Evolutionary conservation across 2,888 invertebrate genomes (phyloP), one percentile per base, ranked within the genome.

Genomic region (Entomobrya multifasciata): DNA sequence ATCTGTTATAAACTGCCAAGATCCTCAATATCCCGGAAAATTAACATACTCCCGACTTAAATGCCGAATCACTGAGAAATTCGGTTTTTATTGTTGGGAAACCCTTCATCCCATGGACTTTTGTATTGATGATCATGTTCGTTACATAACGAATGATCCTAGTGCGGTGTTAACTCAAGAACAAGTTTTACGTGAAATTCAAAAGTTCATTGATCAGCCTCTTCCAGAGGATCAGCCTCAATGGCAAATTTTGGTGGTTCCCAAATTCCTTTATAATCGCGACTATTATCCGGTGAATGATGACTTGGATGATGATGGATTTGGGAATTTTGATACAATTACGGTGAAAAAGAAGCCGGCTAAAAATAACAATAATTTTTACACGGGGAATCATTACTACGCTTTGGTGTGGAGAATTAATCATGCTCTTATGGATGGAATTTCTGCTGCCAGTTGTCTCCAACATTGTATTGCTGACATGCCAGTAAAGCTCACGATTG

Each of bases 211-310:
- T 52, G 89, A 89, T 20, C 72, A 81, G 8, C 89, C 89, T 11
- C 67, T 88, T n/a, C 77, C 78, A 8, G 8, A 55, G 11, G 87
- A 88, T 22, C 78, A 87, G 27, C 89, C 89, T 4, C 88, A 87
- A 36, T 89, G 89, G 89, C 86, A 87, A n/a, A 78, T 89, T 27
- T 74, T 87, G 15, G 87, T 89, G 0, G 84, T 89, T 44, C 89
- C 89, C 25, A 87, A 87, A 60, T 89, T 89, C 57, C 72, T 80
- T 3, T 85, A 85, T 27, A 87, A 62, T 52, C 80, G 57, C 41
- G 74, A 85, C 17, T 30, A 65, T 52, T 36, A 57, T 22, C 49
- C 74, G 1, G 22, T 49, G 0, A 57, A 72, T 3, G 86, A 86
- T 22, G 74, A 36, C 47, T 62, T 86, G 72, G 86, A 86, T 15